These are phyloP conservation scores for Nixonia krombeini DNA, from an alignment of 1,140 invertebrate species.

Conservation along the genomic window DNA sequence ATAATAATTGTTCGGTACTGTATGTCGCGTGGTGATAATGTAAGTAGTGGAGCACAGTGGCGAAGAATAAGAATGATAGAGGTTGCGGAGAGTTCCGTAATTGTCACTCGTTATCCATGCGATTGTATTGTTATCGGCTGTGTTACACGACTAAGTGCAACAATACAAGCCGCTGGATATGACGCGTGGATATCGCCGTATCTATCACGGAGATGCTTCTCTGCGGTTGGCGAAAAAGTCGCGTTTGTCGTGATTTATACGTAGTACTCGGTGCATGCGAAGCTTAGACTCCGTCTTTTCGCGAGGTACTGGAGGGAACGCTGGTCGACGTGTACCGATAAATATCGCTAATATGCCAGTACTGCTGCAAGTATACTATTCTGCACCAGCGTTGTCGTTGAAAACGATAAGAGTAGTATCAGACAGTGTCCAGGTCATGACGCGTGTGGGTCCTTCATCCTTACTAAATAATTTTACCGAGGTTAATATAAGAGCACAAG, in stretches of 20 bases:
- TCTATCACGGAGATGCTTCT: slow-evolving; percentile 4
- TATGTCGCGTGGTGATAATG: slow-evolving; percentile 9
- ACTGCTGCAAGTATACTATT: slow-evolving; percentile 19
- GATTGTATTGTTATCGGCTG: slow-evolving; percentile 51
- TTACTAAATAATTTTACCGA: too few species aligned
- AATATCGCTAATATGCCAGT: slow-evolving; percentile 45
- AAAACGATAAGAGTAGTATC: slow-evolving; percentile 14
- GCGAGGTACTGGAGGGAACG: slow-evolving; percentile 16
- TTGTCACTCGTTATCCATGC: slow-evolving; percentile 63
- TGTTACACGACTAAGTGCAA: slow-evolving; percentile 12
- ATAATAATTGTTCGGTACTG: slow-evolving; percentile 26
- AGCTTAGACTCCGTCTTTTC: slow-evolving; percentile 18
- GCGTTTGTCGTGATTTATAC: slow-evolving; percentile 23
- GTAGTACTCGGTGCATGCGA: neutral
- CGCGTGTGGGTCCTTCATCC: too few species aligned
- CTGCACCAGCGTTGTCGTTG: slow-evolving; percentile 9
- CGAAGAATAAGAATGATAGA: neutral
- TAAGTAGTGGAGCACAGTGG: neutral
- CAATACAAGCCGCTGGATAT: slow-evolving; percentile 38
- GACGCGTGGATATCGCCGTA: slow-evolving; percentile 36
- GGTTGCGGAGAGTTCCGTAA: slow-evolving; percentile 57
- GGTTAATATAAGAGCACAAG: too few species aligned
- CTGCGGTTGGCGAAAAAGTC: slow-evolving; percentile 25
- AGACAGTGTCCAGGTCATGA: too few species aligned
- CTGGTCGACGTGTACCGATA: slow-evolving; percentile 29